Percentiles rank a stretch among this genome's conserved stretches.
These are phyloP conservation scores for Thumatha senex DNA, from an alignment of 2,888 invertebrate species.

Conservation along the genomic window DNA sequence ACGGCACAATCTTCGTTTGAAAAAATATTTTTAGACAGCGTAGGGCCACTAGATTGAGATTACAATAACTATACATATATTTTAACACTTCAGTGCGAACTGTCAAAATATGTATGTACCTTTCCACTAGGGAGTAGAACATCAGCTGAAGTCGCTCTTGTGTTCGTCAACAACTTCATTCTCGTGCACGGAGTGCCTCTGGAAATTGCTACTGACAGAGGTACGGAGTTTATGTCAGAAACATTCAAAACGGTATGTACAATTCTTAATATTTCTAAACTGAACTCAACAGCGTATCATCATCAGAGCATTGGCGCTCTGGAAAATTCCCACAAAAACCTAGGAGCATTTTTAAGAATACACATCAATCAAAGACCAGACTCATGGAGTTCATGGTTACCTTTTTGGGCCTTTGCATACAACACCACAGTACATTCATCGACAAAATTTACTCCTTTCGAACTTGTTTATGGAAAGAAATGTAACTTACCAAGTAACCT, in stretches of 20 bases:
- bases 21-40: too few relatives aligned
- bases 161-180: background rate
- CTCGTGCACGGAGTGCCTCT: background rate
- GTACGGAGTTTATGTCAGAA: too few relatives aligned
- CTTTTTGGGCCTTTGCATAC: background rate
- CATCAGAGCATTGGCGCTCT: background rate
- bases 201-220: too few relatives aligned
- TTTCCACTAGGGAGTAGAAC: background rate
- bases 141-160: background rate
- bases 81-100: background rate
- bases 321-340: background rate
- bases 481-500: background rate
- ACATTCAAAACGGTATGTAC: too few relatives aligned
- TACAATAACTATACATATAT: background rate
- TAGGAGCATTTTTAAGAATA: background rate
- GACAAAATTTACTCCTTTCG: background rate
- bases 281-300: background rate
- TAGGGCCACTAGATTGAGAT: background rate
- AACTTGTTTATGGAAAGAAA: background rate
- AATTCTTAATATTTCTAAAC: background rate
- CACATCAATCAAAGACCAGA: too few relatives aligned
- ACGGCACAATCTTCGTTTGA: too few relatives aligned
- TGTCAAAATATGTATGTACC: background rate
- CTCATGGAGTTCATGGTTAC: too few relatives aligned
- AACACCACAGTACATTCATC: background rate